These are phyloP conservation scores for Dallia pectoralis DNA, from an alignment of 2,797 vertebrate genomes.

Conservation along the genomic window DNA sequence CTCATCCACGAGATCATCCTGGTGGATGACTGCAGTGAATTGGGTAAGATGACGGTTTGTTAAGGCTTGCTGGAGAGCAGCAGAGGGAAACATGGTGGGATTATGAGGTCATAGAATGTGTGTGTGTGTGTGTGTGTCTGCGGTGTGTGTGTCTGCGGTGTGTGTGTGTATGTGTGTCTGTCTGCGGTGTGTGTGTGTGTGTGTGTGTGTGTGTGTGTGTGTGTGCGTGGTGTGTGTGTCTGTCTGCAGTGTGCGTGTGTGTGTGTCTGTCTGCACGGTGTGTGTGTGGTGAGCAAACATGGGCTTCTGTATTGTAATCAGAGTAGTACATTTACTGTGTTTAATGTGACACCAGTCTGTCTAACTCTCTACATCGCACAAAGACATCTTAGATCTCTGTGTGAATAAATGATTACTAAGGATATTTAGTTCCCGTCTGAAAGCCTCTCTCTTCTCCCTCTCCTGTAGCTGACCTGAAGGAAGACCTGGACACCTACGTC, in stretches of 20 bases:
- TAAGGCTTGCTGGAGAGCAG: background rate
- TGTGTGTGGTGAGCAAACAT: background rate
- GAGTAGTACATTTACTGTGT: background rate
- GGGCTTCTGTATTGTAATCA: background rate
- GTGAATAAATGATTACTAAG: background rate
- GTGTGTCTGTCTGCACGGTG: background rate
- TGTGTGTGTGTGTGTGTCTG: background rate
- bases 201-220: too few species aligned
- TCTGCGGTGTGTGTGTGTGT: background rate
- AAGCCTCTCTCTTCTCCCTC: background rate
- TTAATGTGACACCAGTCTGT: too few species aligned
- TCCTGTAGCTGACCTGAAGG: slow-evolving; percentile 86
- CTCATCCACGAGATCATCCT: slow-evolving; percentile 91
- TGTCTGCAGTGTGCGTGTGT: background rate
- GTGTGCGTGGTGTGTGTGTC: background rate
- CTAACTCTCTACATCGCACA: too few species aligned
- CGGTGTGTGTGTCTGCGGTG: background rate
- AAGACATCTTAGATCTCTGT: background rate
- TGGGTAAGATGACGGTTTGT: slow-evolving; percentile 67
- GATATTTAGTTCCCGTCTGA: background rate
- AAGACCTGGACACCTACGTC: slow-evolving; percentile 79
- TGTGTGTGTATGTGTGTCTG: too few species aligned
- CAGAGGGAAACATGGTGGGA: background rate
- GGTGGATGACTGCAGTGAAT: slow-evolving; percentile 91
- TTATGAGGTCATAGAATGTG: background rate